phyloP scores from a whole-genome alignment of 2,797 vertebrate genomes.

The Thripadectes ignobilis region DNA sequence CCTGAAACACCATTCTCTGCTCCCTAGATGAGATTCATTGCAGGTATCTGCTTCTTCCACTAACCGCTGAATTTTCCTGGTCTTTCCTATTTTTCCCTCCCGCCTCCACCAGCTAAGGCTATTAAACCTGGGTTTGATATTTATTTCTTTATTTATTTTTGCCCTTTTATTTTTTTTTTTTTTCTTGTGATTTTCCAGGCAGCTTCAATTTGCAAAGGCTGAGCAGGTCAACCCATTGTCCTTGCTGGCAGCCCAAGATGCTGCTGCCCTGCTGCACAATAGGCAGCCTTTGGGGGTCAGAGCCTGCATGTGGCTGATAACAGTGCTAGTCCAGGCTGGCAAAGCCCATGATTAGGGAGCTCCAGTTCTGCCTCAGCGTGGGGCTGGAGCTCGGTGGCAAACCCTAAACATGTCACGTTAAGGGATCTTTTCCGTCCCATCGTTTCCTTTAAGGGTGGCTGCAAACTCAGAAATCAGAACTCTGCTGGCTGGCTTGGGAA shows the following conservation, averaged over 20 bases:
- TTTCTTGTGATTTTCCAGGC: background rate
- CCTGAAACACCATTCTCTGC: background rate
- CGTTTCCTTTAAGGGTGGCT: background rate
- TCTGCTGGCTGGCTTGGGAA: rapidly evolving
- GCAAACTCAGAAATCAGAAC: background rate
- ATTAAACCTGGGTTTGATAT: background rate
- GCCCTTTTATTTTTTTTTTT: too few relatives aligned
- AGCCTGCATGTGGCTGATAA: constrained; percentile 71
- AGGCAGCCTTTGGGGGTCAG: constrained; percentile 52
- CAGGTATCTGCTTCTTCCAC: background rate
- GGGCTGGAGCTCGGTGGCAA: constrained; percentile 11
- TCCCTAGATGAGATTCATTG: background rate
- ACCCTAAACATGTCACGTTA: background rate
- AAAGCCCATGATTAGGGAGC: constrained; percentile 55
- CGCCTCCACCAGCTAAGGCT: background rate
- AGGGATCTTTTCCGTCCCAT: background rate
- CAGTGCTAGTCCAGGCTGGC: constrained; percentile 40
- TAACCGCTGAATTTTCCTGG: background rate
- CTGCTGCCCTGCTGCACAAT: constrained; percentile 53
- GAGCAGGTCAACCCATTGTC: constrained; percentile 66
- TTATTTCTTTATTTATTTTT: background rate
- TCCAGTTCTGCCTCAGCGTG: constrained; percentile 1
- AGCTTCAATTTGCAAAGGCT: constrained; percentile 39
- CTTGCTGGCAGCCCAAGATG: constrained; percentile 58
- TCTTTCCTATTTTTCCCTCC: background rate